These are phyloP conservation scores for Microctonus hyperodae DNA, from an alignment of 2,888 invertebrate species.

Conservation along the genomic window DNA sequence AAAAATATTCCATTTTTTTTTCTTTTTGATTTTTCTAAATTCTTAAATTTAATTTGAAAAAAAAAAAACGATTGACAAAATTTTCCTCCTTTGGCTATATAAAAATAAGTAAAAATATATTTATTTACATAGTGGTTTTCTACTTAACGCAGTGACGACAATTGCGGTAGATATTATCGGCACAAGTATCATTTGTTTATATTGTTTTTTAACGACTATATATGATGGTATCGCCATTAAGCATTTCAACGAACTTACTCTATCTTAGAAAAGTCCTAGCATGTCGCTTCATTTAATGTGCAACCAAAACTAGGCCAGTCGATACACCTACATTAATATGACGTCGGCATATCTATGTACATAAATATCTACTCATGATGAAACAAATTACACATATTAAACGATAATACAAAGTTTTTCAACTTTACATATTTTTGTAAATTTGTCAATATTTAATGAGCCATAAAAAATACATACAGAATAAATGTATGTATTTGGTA, in stretches of 20 bases:
- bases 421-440: not conserved
- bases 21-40: no score
- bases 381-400: conserved; percentile 27
- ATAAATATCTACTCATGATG: conserved; percentile 21
- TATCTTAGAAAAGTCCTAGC: conserved; percentile 39
- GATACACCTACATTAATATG: conserved; percentile 23
- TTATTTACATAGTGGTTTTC: no score
- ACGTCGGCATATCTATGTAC: conserved; percentile 22
- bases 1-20: not conserved
- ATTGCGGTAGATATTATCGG: not conserved
- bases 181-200: conserved; percentile 2
- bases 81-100: no score
- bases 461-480: not conserved
- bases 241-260: not conserved
- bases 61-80: no score
- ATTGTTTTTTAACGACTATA: conserved; percentile 5
- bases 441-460: not conserved
- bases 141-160: no score
- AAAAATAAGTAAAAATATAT: no score
- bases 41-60: no score
- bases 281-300: conserved; percentile 49
- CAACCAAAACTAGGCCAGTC: conserved; percentile 32
- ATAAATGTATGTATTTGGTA: not conserved
- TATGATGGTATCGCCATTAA: not conserved
- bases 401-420: not conserved